These are phyloP conservation scores for Enhydra lutris DNA, from an alignment of 2,113 vertebrate species.

Conservation along the genomic window DNA sequence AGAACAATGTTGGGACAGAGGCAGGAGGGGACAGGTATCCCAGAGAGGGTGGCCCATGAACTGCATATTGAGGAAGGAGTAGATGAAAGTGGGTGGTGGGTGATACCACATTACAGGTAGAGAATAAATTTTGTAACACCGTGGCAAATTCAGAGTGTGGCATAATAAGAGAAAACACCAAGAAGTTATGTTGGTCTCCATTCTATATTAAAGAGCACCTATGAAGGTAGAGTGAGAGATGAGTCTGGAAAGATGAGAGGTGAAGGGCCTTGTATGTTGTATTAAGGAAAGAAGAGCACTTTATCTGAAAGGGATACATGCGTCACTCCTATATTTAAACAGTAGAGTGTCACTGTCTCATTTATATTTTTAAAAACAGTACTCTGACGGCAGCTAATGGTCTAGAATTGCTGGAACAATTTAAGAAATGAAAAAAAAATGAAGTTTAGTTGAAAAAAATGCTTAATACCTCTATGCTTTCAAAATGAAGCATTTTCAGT, in stretches of 20 bases:
- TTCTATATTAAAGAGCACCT: neutral
- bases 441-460: conserved; percentile 35
- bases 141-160: neutral
- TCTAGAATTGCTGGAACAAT: conserved; percentile 30
- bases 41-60: neutral
- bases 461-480: neutral
- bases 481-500: neutral
- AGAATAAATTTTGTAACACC: neutral
- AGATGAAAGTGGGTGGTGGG: neutral
- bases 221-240: neutral
- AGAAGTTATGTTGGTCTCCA: neutral
- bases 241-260: neutral
- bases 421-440: conserved; percentile 19
- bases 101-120: neutral
- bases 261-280: neutral
- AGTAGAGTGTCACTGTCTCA: neutral
- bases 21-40: neutral
- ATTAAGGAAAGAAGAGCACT: neutral
- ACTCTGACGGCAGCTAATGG: neutral
- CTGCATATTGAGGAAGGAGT: neutral
- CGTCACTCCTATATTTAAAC: neutral
- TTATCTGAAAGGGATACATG: neutral
- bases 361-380: conserved; percentile 14
- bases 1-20: neutral
- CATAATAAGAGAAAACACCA: neutral